Evolutionary conservation across 23 tunicate species (phyloP), one percentile per base, ranked within the genome.

Genomic region (Diplosoma virens): DNA sequence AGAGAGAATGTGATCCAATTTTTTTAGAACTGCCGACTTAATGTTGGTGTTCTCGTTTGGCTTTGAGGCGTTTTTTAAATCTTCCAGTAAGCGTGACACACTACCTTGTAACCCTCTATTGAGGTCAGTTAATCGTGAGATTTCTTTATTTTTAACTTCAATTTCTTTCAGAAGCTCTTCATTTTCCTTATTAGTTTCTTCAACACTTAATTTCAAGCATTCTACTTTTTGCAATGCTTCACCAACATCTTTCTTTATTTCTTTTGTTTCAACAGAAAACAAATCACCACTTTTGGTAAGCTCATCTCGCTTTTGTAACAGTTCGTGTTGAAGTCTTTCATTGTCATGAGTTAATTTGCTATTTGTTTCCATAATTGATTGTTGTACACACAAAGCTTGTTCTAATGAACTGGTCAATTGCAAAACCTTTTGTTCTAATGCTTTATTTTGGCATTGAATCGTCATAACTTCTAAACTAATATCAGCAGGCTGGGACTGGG

Each of bases 41-140:
- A 72, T 29, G 61, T 72, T 48, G 26, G 26, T 33, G 4, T 48
- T 18, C 4, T 25, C 34, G 30, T 29, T 27, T 26, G 78, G 78
- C 25, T 33, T 72, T 16, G 60, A 50, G 26, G 37, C 60, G 14
- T 75, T 82, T 30, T 76, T 71, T 25, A 89, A 60, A 30, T 89
- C 96, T 58, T 82, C 77, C 25, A 89, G 50, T 0, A 89, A 56
- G 0, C 96, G 67, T 26, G 96, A 82, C 2, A 82, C 88, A 55
- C 88, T 89, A 26, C 84, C 72, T 63, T 89, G 96, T 30, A 89
- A 79, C 1, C 96, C 96, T 71, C 72, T 89, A 68, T 89, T 89
- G 21, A 89, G 74, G 31, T 89, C 88, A 71, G 47, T 82, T 22
- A 89, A 45, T 4, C 88, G 79, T 2, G 28, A 6, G 47, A 89